Conservation (phyloP, 1,140 invertebrate species). For the Bombyx mori region DNA sequence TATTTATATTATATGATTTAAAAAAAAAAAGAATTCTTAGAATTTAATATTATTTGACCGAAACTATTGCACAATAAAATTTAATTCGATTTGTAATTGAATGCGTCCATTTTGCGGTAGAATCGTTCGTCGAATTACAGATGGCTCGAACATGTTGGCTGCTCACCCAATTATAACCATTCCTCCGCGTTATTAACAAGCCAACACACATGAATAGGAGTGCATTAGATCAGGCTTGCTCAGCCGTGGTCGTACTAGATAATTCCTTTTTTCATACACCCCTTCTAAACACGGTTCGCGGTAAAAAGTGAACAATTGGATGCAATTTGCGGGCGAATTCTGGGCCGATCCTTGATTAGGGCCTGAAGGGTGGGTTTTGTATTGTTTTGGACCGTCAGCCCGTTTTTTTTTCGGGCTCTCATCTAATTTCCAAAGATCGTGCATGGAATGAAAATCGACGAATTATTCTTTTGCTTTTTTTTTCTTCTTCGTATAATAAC, state of each 20-base stretch:
- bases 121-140: constrained; percentile 33
- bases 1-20: too few species aligned
- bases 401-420: constrained; percentile 39
- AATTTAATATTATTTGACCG: too few species aligned
- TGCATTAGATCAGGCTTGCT: constrained; percentile 42
- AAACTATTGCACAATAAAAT: too few species aligned
- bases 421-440: constrained; percentile 32
- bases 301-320: constrained; percentile 70
- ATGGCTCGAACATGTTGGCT: constrained; percentile 32
- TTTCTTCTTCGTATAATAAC: neutral
- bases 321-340: constrained; percentile 68
- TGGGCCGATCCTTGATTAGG: constrained; percentile 58
- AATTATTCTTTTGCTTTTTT: constrained; percentile 17
- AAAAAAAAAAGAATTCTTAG: too few species aligned
- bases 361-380: constrained; percentile 41
- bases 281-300: constrained; percentile 46
- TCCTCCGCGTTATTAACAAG: constrained; percentile 30
- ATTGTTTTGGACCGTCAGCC: constrained; percentile 41
- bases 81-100: too few species aligned
- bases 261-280: constrained; percentile 45
- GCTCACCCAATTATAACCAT: constrained; percentile 30
- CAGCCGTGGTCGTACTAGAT: constrained; percentile 31
- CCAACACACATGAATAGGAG: constrained; percentile 45
- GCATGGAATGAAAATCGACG: constrained; percentile 26
- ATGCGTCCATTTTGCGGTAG: too few species aligned